Conservation (phyloP, 2,113 vertebrate species). For the Stictonetta naevosa region DNA sequence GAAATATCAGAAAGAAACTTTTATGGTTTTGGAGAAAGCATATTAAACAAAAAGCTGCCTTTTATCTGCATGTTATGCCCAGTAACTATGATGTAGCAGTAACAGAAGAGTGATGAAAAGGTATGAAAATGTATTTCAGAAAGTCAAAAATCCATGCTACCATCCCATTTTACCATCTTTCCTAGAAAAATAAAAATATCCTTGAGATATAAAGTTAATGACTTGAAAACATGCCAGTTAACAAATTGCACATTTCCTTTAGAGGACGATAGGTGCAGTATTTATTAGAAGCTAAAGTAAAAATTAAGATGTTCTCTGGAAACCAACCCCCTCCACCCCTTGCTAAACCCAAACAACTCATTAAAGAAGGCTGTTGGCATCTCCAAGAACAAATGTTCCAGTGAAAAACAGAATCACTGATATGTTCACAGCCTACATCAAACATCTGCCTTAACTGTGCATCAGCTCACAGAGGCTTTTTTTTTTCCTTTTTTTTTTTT, state of each 20-base stretch:
- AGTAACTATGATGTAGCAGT: background rate
- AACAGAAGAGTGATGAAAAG: background rate
- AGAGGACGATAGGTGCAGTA: background rate
- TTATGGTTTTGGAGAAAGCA: background rate
- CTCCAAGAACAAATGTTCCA: background rate
- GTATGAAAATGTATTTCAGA: background rate
- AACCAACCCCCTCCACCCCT: background rate
- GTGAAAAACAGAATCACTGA: background rate
- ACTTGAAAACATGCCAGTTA: background rate
- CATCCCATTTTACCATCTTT: background rate
- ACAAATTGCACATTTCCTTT: background rate
- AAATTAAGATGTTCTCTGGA: background rate
- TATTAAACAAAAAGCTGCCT: background rate
- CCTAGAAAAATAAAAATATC: background rate
- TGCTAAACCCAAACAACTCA: background rate
- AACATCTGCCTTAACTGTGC: background rate
- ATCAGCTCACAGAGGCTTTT: background rate
- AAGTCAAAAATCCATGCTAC: background rate
- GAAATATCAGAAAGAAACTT: background rate
- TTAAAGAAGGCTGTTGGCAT: rapidly evolving
- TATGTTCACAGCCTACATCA: background rate
- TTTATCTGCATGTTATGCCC: background rate
- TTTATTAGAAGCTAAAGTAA: background rate
- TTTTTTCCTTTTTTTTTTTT: background rate
- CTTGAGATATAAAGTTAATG: background rate